Evolutionary conservation across 2,113 vertebrate genomes (phyloP).

Genomic region (Telmatochromis sp.): DNA sequence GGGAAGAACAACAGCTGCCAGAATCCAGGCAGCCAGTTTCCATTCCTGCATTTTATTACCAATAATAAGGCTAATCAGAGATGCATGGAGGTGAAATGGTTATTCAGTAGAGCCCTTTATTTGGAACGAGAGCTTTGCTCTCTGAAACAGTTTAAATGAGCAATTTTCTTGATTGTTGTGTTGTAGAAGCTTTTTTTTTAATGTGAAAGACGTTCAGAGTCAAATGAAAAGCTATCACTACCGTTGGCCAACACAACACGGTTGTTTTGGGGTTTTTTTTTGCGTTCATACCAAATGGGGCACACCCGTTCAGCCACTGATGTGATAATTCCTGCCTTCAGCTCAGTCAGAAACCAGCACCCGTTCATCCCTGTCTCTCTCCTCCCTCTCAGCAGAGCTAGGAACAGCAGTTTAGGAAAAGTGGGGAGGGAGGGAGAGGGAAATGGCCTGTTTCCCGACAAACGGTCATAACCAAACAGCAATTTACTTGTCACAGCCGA

Average conservation of each 20-base stretch:
- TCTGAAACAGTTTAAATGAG: background rate
- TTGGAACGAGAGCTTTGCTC: background rate
- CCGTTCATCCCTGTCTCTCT: background rate
- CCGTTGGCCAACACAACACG: background rate
- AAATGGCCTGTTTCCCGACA: slow-evolving; percentile 67
- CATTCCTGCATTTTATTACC: slow-evolving; percentile 48
- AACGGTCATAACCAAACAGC: slow-evolving; percentile 67
- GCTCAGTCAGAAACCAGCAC: slow-evolving; percentile 28
- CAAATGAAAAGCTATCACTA: slow-evolving; percentile 4
- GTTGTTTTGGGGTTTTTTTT: background rate
- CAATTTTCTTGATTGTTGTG: background rate
- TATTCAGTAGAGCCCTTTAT: background rate
- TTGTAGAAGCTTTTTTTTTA: background rate
- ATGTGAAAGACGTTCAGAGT: background rate
- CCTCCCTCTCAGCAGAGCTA: slow-evolving; percentile 4
- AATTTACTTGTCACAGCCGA: slow-evolving; percentile 68
- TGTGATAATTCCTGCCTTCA: slow-evolving; percentile 68
- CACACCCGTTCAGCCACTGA: slow-evolving; percentile 52
- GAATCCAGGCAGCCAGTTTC: slow-evolving; percentile 32
- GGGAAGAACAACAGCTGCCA: slow-evolving; percentile 43
- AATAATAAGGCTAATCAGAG: slow-evolving; percentile 54
- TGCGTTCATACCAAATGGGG: slow-evolving; percentile 5
- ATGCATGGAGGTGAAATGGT: slow-evolving; percentile 38
- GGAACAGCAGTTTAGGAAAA: slow-evolving; percentile 59
- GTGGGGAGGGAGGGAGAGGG: slow-evolving; percentile 33